These are phyloP conservation scores for Osmerus eperlanus DNA, from an alignment of 2,113 vertebrate genomes.

Conservation along the genomic window DNA sequence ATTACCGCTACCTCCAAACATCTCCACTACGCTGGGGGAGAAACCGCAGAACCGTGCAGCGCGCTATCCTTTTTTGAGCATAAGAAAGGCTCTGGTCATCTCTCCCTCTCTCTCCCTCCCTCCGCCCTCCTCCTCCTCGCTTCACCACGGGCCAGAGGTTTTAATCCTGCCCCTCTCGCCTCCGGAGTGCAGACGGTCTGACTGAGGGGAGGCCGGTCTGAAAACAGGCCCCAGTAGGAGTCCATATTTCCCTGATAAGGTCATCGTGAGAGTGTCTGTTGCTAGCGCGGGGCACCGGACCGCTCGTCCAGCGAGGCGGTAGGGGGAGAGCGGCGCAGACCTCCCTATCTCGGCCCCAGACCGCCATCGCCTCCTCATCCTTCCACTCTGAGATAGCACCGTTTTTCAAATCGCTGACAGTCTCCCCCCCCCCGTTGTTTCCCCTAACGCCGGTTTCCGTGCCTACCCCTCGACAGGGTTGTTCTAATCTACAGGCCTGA, in stretches of 20 bases:
- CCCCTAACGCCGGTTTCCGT: conserved; percentile 33
- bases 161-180: conserved; percentile 13
- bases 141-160: conserved; percentile 14
- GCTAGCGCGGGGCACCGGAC: conserved; percentile 30
- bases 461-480: conserved; percentile 14
- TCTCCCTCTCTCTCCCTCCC: conserved; percentile 40
- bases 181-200: conserved; percentile 19
- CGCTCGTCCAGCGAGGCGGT: conserved; percentile 26
- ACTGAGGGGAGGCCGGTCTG: conserved; percentile 16
- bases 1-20: conserved; percentile 61
- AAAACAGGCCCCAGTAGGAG: conserved; percentile 56
- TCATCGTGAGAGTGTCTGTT: conserved; percentile 53
- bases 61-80: conserved; percentile 48
- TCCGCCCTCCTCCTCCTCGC: conserved; percentile 23
- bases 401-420: conserved; percentile 41
- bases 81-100: conserved; percentile 24
- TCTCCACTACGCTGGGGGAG: conserved; percentile 29
- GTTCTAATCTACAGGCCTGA: conserved; percentile 13
- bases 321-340: conserved; percentile 36
- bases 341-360: conserved; percentile 49
- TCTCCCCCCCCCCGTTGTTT: conserved; percentile 3
- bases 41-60: conserved; percentile 25
- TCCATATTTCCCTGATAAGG: conserved; percentile 52
- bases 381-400: conserved; percentile 48
- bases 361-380: conserved; percentile 41